Percentiles rank a stretch among this genome's conserved stretches.
Conservation (phyloP, 2,888 invertebrate species). For the Anagyrus pseudococci region DNA sequence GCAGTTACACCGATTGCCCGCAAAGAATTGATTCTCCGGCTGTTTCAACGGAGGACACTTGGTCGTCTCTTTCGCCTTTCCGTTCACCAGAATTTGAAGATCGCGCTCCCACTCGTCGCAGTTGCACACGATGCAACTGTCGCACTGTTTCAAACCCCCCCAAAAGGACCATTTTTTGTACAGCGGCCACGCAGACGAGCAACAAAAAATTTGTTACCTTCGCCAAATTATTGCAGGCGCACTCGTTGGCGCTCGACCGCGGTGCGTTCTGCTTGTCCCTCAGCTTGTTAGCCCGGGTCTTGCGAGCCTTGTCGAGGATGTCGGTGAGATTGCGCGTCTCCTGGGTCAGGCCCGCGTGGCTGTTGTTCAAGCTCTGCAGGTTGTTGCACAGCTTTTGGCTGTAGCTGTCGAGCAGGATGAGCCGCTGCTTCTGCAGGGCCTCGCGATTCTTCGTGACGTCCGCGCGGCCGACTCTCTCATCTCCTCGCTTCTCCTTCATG, state of each 20-base stretch:
- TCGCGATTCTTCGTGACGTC: neutral
- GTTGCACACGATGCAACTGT: constrained; percentile 37
- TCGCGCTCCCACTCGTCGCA: constrained; percentile 40
- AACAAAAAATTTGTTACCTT: too few relatives aligned
- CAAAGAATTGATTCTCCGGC: neutral
- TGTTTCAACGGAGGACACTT: neutral
- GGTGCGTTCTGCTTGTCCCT: neutral
- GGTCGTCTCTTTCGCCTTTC: neutral
- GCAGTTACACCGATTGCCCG: neutral
- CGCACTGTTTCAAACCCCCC: constrained; percentile 20
- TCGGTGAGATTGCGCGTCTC: constrained; percentile 6
- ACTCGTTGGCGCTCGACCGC: neutral
- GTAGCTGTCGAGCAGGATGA: constrained; percentile 9
- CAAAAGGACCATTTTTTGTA: too few relatives aligned
- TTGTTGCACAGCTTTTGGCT: constrained; percentile 7
- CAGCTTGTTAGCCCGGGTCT: too few relatives aligned
- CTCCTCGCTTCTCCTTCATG: neutral
- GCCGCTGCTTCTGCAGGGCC: constrained; percentile 1
- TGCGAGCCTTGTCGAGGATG: constrained; percentile 5
- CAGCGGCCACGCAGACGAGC: too few relatives aligned
- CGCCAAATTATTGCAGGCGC: too few relatives aligned
- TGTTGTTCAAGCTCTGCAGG: constrained; percentile 21
- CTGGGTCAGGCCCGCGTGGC: neutral
- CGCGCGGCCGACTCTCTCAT: neutral
- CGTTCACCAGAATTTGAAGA: too few relatives aligned